These are phyloP conservation scores for Lampris megalopsis DNA, from an alignment of 2,113 vertebrate genomes.

Conservation along the genomic window DNA sequence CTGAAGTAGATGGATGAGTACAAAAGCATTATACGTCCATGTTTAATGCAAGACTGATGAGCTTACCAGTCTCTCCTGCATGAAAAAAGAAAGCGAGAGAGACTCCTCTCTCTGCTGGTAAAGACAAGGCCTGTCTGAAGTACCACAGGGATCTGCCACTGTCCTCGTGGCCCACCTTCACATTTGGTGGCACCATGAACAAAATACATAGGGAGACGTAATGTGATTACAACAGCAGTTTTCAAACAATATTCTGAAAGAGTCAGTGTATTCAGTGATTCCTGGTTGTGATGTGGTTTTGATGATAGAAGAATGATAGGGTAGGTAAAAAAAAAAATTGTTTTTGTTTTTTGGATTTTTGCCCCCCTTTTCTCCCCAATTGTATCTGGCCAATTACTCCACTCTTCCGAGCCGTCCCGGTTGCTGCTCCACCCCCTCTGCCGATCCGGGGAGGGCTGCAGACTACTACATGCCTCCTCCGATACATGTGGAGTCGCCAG, in stretches of 20 bases:
- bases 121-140: conserved; percentile 84
- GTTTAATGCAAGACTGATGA: background rate
- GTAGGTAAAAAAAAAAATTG: too few species aligned
- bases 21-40: background rate
- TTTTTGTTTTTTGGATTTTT: too few species aligned
- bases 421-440: too few species aligned
- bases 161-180: conserved; percentile 92
- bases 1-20: background rate
- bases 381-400: too few species aligned
- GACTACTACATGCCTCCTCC: too few species aligned
- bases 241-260: background rate
- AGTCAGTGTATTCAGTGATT: background rate
- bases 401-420: too few species aligned
- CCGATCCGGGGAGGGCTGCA: too few species aligned
- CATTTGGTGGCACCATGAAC: background rate
- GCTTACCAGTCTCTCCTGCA: conserved; percentile 91
- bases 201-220: background rate
- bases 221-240: background rate
- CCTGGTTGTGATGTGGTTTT: background rate
- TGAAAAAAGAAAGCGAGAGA: conserved; percentile 91
- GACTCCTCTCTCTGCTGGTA: conserved; percentile 79
- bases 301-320: background rate
- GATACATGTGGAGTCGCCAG: too few species aligned
- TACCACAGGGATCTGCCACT: conserved; percentile 85
- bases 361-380: too few species aligned